phyloP scores from a whole-genome alignment of 2,113 vertebrate species.

The Cinclus cinclus region DNA sequence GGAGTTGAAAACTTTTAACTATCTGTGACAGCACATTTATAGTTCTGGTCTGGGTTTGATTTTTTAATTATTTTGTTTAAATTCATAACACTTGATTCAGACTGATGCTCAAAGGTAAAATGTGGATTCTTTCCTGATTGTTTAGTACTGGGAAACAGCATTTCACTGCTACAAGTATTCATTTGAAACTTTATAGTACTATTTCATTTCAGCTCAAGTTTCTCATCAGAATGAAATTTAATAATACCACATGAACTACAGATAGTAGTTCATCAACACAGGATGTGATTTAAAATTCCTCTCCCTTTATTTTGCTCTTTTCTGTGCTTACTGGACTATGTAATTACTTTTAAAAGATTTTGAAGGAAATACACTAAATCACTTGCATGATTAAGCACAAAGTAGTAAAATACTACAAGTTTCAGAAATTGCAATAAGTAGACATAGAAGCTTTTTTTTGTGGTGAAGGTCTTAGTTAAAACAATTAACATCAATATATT shows the following conservation, averaged over 20 bases:
- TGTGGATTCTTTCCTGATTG: not conserved
- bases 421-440: not conserved
- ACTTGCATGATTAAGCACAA: not conserved
- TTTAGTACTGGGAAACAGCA: not conserved
- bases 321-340: not conserved
- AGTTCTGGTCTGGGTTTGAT: not conserved
- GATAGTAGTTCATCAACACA: not conserved
- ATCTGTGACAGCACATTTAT: not conserved
- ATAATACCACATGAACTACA: constrained; percentile 1
- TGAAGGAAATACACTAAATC: constrained; percentile 1
- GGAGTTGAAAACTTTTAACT: not conserved
- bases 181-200: not conserved
- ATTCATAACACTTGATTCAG: not conserved
- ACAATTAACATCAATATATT: not conserved
- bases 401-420: not conserved
- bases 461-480: not conserved
- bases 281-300: not conserved
- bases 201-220: constrained; percentile 12
- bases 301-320: not conserved
- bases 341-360: constrained; percentile 29
- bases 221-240: constrained; percentile 20
- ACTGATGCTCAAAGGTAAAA: not conserved
- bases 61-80: not conserved
- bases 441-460: not conserved
- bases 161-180: not conserved